A percentile compares a stretch with the other conserved stretches of the same genome.
Evolutionary conservation across 2,797 vertebrate species (phyloP).

Genomic region (Sebastiscus albofasciatus): DNA sequence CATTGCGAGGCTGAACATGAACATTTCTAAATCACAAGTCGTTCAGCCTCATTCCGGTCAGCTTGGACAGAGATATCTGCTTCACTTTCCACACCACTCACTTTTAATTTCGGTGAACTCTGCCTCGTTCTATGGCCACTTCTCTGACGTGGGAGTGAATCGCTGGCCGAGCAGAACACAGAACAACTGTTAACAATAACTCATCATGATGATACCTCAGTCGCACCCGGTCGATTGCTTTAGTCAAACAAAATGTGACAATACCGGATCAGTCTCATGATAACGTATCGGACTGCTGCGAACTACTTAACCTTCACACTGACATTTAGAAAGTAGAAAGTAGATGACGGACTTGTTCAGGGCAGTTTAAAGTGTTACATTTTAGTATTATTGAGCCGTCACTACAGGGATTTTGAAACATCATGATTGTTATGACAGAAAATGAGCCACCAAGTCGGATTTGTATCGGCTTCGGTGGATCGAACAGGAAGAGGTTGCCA

Average conservation of each 20-base stretch:
- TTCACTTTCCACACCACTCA: slow-evolving; percentile 23
- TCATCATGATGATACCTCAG: background rate
- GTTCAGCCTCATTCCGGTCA: background rate
- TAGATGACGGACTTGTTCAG: background rate
- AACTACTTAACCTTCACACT: background rate
- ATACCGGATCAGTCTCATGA: background rate
- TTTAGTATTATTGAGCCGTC: background rate
- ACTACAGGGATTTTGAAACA: too few relatives aligned
- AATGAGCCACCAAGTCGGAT: background rate
- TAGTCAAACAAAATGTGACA: background rate
- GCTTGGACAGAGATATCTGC: background rate
- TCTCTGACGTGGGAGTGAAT: slow-evolving; percentile 30
- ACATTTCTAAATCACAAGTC: background rate
- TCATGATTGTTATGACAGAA: too few relatives aligned
- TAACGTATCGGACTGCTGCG: background rate
- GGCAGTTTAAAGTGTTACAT: background rate
- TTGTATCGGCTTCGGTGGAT: background rate
- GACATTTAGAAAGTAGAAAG: background rate
- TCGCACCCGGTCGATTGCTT: background rate
- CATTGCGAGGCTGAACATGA: background rate
- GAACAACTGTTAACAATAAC: background rate
- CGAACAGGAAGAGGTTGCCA: background rate
- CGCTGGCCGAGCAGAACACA: slow-evolving; percentile 2
- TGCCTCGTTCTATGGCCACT: background rate
- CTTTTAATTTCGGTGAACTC: slow-evolving; percentile 19